These are phyloP conservation scores for Homarus gammarus DNA, from an alignment of 2,888 invertebrate species.

Conservation along the genomic window DNA sequence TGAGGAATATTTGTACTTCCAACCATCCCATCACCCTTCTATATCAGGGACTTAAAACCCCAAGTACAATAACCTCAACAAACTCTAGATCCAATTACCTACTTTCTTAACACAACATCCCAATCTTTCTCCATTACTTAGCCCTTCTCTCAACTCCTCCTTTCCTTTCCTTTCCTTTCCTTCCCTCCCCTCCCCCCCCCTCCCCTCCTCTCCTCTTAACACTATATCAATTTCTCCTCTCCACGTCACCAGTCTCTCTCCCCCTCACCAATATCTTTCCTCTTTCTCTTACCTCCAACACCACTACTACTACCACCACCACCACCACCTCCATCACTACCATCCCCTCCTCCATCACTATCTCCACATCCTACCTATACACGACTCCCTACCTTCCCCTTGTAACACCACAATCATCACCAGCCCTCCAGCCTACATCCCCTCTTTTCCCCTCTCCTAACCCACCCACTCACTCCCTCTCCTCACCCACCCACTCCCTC, in stretches of 20 bases:
- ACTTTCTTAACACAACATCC: not conserved
- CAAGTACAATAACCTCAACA: too few relatives aligned
- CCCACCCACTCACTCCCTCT: not conserved
- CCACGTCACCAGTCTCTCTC: not conserved
- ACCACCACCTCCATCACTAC: not conserved
- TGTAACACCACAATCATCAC: not conserved
- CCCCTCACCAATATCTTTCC: not conserved
- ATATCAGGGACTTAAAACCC: too few relatives aligned
- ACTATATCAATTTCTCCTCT: too few relatives aligned
- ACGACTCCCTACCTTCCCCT: not conserved
- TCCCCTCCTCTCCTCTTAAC: not conserved
- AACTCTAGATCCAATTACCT: not conserved
- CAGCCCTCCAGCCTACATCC: not conserved
- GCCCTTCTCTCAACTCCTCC: too few relatives aligned
- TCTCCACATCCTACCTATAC: not conserved
- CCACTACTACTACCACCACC: too few relatives aligned
- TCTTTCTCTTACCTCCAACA: too few relatives aligned
- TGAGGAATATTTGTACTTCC: too few relatives aligned
- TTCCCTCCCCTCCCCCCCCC: not conserved
- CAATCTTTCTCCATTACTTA: not conserved
- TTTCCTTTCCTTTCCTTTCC: too few relatives aligned
- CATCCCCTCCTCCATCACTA: not conserved
- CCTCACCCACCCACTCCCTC: not conserved
- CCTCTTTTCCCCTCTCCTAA: not conserved
- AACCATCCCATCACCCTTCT: too few relatives aligned